Base-by-base conservation (phyloP, 2,797 vertebrate species). In the Tokudaia tokunoshimensis region DNA sequence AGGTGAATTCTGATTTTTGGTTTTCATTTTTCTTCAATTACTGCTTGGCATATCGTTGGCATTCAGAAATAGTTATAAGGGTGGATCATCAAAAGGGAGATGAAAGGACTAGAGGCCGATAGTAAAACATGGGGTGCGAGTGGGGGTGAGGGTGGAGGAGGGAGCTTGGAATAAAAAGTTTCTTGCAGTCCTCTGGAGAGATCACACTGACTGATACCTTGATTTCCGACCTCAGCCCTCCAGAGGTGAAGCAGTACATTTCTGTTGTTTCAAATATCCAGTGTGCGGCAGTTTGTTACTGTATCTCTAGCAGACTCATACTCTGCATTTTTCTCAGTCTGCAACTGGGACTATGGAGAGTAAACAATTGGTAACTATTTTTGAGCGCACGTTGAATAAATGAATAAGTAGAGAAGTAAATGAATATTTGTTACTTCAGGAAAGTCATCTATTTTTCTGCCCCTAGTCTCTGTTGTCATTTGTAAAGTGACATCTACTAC, bases 381-480 rank as follows among this genome's bases (percentile, higher is more conserved):
- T 91, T 76, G 14, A 97, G 75, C 80, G n/a, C 88, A 61, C 89
- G 44, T 76, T 91, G 87, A 93, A 72, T 89, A 92, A 96, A 89
- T 86, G 89, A 94, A 87, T 94, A 95, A 89, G 86, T 76, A 91
- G 65, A 79, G 88, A 88, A 93, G 89, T 80, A 63, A 89, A 82
- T 78, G 65, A 96, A 78, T 94, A 57, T 79, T 52, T 93, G 57
- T 80, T 83, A 94, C 55, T 31, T 92, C 52, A 70, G 65, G 89
- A 96, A 97, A 96, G 76, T 89, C 65, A 76, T 87, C 67, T 94
- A 50, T 96, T 78, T 50, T 79, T 84, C 11, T 17, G 11, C 17
- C 41, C 52, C 63, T 74, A 75, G 91, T 91, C 26, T 94, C 72
- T 94, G 61, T 96, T 97, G 91, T 92, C 91, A 76, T 96, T 95